Evolutionary conservation across 2,797 vertebrate species (phyloP).

Genomic region (Brachymystax lenok): DNA sequence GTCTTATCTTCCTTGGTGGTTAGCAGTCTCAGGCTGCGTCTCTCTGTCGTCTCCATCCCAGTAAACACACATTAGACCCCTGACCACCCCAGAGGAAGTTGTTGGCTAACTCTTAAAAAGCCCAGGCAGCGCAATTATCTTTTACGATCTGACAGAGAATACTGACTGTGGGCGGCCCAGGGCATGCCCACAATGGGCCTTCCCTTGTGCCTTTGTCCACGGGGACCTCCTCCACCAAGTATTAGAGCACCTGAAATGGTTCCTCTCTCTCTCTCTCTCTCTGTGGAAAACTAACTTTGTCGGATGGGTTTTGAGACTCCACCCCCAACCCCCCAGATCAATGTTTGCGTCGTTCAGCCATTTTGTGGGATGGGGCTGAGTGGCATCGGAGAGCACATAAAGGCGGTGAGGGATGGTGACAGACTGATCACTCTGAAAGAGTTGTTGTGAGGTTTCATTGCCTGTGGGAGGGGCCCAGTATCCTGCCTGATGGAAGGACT

Average conservation of each 20-base stretch:
- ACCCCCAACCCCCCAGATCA: neutral
- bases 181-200: slow-evolving; percentile 29
- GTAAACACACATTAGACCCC: slow-evolving; percentile 49
- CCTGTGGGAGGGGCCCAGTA: slow-evolving; percentile 37
- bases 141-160: slow-evolving; percentile 82
- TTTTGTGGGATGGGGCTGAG: slow-evolving; percentile 19
- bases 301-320: neutral
- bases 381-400: slow-evolving; percentile 26
- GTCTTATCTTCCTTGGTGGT: slow-evolving; percentile 55
- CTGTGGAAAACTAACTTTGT: slow-evolving; percentile 2
- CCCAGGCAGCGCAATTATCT: slow-evolving; percentile 81
- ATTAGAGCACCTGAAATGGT: slow-evolving; percentile 4
- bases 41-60: slow-evolving; percentile 13
- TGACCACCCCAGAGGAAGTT: slow-evolving; percentile 73
- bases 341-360: slow-evolving; percentile 19
- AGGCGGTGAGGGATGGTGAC: slow-evolving; percentile 40
- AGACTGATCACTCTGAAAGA: slow-evolving; percentile 36
- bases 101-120: slow-evolving; percentile 76
- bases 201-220: slow-evolving; percentile 45
- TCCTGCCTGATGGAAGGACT: slow-evolving; percentile 37
- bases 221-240: neutral
- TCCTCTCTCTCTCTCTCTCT: neutral
- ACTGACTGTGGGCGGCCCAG: slow-evolving; percentile 68
- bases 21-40: slow-evolving; percentile 17
- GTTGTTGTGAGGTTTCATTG: slow-evolving; percentile 51